A percentile compares a stretch with the other conserved stretches of the same genome.
phyloP scores from a whole-genome alignment of 2,888 invertebrate species.

The Dione juno region DNA sequence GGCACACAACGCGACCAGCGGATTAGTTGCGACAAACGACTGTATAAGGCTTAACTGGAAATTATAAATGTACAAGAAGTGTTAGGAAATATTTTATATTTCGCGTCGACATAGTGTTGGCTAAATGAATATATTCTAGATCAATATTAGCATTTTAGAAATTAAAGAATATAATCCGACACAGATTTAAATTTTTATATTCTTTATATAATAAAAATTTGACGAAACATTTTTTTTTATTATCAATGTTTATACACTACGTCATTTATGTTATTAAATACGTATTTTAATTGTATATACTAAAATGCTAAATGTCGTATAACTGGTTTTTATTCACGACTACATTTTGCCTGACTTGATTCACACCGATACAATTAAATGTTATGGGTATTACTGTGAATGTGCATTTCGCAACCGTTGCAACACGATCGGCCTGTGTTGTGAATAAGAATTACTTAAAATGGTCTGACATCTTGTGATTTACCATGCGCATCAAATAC shows the following conservation, averaged over 20 bases:
- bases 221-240: background rate
- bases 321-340: conserved; percentile 35
- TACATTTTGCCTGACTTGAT: conserved; percentile 31
- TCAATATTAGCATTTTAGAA: conserved; percentile 20
- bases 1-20: conserved; percentile 52
- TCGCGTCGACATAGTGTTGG: background rate
- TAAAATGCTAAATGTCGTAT: conserved; percentile 20
- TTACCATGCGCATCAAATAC: conserved; percentile 49
- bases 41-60: conserved; percentile 41
- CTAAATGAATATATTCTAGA: conserved; percentile 2
- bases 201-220: background rate
- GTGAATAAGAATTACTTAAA: conserved; percentile 33
- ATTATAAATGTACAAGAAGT: conserved; percentile 35
- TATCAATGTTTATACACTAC: conserved; percentile 6
- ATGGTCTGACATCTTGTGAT: conserved; percentile 37
- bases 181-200: background rate
- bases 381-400: conserved; percentile 26
- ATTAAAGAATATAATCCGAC: background rate
- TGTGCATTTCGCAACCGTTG: conserved; percentile 22
- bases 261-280: background rate
- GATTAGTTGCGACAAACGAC: conserved; percentile 53
- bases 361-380: conserved; percentile 32
- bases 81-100: conserved; percentile 22
- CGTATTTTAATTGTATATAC: conserved; percentile 14
- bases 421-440: background rate